Percentiles rank a stretch among this genome's conserved stretches.
These are phyloP conservation scores for Echinarachnius parma DNA, from an alignment of 53 echinoderm and acorn worm species.

Conservation along the genomic window DNA sequence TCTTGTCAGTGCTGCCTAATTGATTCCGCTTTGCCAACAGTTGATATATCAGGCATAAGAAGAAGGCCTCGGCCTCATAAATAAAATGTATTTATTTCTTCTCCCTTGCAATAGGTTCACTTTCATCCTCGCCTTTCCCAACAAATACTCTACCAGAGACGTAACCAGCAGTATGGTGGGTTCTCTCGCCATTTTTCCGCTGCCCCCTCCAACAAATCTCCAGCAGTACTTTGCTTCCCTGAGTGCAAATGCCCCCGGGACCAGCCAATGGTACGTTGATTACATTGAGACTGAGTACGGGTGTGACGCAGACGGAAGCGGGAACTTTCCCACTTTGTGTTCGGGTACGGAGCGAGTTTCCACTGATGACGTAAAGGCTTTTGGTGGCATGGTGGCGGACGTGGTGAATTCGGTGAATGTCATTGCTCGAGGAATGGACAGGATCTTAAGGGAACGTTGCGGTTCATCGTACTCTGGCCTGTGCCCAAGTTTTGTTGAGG, in stretches of 20 bases:
- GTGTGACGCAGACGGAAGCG: constrained; percentile 20
- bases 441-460: constrained; percentile 34
- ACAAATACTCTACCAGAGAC: background rate
- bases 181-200: constrained; percentile 29
- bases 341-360: constrained; percentile 2
- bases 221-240: constrained; percentile 51
- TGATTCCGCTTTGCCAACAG: too few relatives aligned
- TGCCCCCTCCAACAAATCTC: constrained; percentile 18
- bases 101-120: constrained; percentile 10
- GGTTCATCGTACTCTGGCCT: constrained; percentile 18
- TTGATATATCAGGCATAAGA: too few relatives aligned
- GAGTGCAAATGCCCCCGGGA: constrained; percentile 5
- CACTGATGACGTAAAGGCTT: background rate
- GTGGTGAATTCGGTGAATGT: constrained; percentile 68
- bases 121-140: constrained; percentile 41
- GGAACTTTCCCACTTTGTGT: constrained; percentile 10
- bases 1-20: background rate
- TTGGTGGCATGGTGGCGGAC: constrained; percentile 25
- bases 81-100: too few relatives aligned
- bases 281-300: constrained; percentile 42
- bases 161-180: constrained; percentile 28
- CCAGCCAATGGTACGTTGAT: constrained; percentile 75
- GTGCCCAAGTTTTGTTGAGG: constrained; percentile 55
- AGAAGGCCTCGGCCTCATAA: too few relatives aligned
- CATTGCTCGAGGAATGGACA: constrained; percentile 70